Evolutionary conservation across 2,888 invertebrate species (phyloP).

Genomic region (Teleiodes luculella): DNA sequence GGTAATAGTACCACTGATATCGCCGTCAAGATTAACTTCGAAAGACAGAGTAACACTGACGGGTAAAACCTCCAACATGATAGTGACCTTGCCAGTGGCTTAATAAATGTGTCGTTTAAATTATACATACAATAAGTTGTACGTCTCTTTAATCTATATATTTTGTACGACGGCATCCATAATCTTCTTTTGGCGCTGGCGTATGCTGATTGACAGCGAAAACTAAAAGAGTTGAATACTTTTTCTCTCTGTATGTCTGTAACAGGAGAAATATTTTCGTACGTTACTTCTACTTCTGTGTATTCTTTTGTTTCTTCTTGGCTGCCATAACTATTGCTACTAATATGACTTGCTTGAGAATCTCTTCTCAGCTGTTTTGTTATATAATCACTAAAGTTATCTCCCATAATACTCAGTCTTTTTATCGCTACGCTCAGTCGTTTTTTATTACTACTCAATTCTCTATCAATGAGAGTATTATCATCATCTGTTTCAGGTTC

Average conservation of each 20-base stretch:
- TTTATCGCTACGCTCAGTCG: conserved; percentile 66
- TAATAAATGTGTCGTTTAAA: conserved; percentile 65
- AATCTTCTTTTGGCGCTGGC: conserved; percentile 56
- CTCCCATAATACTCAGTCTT: conserved; percentile 73
- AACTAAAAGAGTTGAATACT: conserved; percentile 65
- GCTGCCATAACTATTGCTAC: conserved; percentile 29
- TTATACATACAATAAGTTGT: conserved; percentile 53
- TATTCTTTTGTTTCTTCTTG: conserved; percentile 47
- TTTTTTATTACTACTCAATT: conserved; percentile 46
- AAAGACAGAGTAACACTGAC: conserved; percentile 55
- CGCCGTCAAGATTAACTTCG: conserved; percentile 57
- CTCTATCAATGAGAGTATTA: conserved; percentile 33
- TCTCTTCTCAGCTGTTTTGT: conserved; percentile 61
- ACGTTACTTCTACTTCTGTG: conserved; percentile 62
- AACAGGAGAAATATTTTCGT: conserved; percentile 63
- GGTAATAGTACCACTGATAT: conserved; percentile 55
- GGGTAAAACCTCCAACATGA: conserved; percentile 72
- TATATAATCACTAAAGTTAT: conserved; percentile 71
- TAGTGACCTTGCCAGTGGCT: conserved; percentile 65
- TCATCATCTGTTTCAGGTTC: conserved; percentile 37
- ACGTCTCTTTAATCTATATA: conserved; percentile 60
- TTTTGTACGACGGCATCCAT: conserved; percentile 66
- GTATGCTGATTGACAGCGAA: conserved; percentile 62
- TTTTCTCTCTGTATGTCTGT: conserved; percentile 68
- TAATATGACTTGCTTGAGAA: conserved; percentile 35